Base-by-base conservation (phyloP, 2,888 invertebrate species). In the Abrostola triplasia region DNA sequence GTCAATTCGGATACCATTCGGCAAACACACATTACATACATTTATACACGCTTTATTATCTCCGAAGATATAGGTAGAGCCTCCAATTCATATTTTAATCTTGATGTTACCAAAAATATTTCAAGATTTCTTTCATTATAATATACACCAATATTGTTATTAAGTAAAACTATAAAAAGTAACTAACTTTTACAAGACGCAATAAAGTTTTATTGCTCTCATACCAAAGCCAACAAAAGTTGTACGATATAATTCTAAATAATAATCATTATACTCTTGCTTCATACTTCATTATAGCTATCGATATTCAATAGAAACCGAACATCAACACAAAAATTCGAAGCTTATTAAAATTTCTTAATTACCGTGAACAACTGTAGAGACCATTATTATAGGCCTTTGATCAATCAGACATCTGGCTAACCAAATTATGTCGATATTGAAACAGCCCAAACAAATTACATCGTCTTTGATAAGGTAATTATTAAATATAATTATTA, bases 401-500 rank as follows among this genome's bases (percentile, higher is more conserved):
- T 87, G 85, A 89, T 88, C 87, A 84, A 85, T 87, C 86, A 84
- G 84, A 83, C 88, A 88, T 83, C 86, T 89, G 89, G 80, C 81
- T 86, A 86, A 86, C 82, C 73, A 82, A 90, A 91, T 89, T 90
- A 90, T 84, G 78, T 82, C 82, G 79, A 83, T 89, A 92, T 89
- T 87, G 87, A 89, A 92, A 90, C 82, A 84, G 77, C 82, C 84
- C 77, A 88, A 89, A 88, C 88, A 88, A 89, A 90, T 89, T 88
- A 84, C 73, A 73, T 70, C 84, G 84, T 85, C 88, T 90, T 89
- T 88, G 89, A 88, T 88, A 86, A 87, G 85, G 85, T 88, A 89
- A 91, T 92, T 91, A 90, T 89, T 86, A 85, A 89, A 90, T 85
- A 84, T 88, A 90, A 93, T 93, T 93, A 93, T 89, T 85, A 80